Conservation (phyloP, 2,113 vertebrate genomes). For the Oxygymnocypris stewartii region DNA sequence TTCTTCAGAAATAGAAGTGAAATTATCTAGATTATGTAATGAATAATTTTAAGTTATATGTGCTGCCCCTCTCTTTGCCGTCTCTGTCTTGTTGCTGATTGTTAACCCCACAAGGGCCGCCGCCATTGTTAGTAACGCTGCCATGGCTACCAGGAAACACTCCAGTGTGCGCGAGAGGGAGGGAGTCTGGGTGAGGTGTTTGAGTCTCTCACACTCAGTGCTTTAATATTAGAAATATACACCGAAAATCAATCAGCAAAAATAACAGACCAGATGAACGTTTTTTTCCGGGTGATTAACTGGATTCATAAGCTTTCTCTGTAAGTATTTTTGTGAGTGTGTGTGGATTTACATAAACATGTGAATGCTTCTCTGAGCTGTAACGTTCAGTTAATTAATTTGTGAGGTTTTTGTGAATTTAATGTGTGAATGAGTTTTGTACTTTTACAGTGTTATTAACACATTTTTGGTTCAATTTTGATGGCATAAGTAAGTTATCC, state of each 20-base stretch:
- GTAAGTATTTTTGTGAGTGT: slow-evolving; percentile 36
- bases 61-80: slow-evolving; percentile 34
- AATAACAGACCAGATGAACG: background rate
- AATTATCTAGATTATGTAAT: background rate
- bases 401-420: background rate
- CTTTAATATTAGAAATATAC: slow-evolving; percentile 6
- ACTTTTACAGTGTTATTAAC: background rate
- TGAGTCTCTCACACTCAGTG: slow-evolving; percentile 1
- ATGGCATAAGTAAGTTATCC: background rate
- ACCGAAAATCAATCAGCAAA: background rate
- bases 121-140: slow-evolving; percentile 72
- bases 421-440: background rate
- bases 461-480: background rate
- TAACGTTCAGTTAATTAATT: background rate
- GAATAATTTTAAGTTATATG: background rate
- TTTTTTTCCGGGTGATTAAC: background rate
- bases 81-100: slow-evolving; percentile 11
- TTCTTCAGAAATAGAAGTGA: background rate
- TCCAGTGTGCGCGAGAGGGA: slow-evolving; percentile 61
- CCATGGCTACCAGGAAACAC: slow-evolving; percentile 82
- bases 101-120: slow-evolving; percentile 71
- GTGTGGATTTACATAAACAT: slow-evolving; percentile 22
- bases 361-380: background rate
- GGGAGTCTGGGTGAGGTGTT: slow-evolving; percentile 46
- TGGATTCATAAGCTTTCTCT: background rate